A percentile compares a stretch with the other conserved stretches of the same genome.
These are phyloP conservation scores for Pangasianodon gigas DNA, from an alignment of 2,113 vertebrate genomes.

Conservation along the genomic window DNA sequence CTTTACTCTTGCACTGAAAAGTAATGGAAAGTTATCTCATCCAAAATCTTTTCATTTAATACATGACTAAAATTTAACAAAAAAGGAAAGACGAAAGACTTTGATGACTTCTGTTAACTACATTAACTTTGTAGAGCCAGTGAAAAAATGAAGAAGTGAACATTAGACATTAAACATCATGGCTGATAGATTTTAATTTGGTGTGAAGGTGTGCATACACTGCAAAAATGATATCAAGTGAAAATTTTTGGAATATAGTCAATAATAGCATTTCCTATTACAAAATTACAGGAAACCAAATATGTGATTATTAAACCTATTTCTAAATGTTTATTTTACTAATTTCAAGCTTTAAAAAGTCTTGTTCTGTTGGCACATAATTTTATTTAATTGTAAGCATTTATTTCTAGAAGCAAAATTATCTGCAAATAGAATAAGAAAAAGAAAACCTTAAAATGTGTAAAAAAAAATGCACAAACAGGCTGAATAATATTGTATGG, in stretches of 20 bases:
- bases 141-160: background rate
- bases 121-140: background rate
- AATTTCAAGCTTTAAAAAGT: background rate
- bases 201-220: background rate
- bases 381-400: background rate
- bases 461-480: background rate
- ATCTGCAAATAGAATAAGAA: background rate
- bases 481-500: background rate
- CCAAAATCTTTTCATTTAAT: constrained; percentile 16
- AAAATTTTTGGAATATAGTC: background rate
- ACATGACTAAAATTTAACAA: background rate
- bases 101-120: background rate
- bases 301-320: background rate
- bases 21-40: background rate
- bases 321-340: background rate
- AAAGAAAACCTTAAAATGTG: background rate
- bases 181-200: background rate
- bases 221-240: background rate
- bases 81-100: background rate
- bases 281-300: background rate
- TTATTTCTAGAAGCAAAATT: background rate
- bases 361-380: background rate
- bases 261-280: background rate
- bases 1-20: constrained; percentile 14
- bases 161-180: background rate